Evolutionary conservation across 53 echinoderm and acorn worm species (phyloP).

Genomic region (Holothuria leucospilota): DNA sequence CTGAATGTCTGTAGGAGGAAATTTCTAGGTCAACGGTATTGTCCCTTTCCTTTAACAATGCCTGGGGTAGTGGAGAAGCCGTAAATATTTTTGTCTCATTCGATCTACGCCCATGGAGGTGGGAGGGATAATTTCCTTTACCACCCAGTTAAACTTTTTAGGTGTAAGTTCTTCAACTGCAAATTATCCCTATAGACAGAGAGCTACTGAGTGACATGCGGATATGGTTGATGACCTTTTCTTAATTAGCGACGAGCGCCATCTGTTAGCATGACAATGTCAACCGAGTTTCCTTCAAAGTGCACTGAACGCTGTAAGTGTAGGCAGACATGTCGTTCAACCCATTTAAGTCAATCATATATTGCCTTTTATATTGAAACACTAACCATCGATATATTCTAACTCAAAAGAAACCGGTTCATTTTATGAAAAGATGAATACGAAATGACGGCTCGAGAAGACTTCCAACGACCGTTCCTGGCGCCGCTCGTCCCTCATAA

Average conservation of each 20-base stretch:
- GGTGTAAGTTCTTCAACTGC: background rate
- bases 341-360: slow-evolving; percentile 46
- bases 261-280: too few relatives aligned
- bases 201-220: too few relatives aligned
- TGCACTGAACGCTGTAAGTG: slow-evolving; percentile 31
- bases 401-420: slow-evolving; percentile 44
- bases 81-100: background rate
- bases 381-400: slow-evolving; percentile 38
- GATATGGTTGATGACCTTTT: too few relatives aligned
- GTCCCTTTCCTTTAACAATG: too few relatives aligned
- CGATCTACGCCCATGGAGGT: too few relatives aligned
- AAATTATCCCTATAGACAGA: too few relatives aligned
- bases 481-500: slow-evolving; percentile 43
- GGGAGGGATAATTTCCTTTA: background rate
- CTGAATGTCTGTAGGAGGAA: too few relatives aligned
- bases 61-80: background rate
- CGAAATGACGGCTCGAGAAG: slow-evolving; percentile 21
- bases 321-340: slow-evolving; percentile 30
- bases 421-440: slow-evolving; percentile 46
- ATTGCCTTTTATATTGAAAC: slow-evolving; percentile 29
- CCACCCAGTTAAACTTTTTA: background rate
- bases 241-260: too few relatives aligned
- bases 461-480: slow-evolving; percentile 29
- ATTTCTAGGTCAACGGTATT: too few relatives aligned
- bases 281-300: slow-evolving; percentile 4